A percentile compares a stretch with the other conserved stretches of the same genome.
Conservation (phyloP, 2,888 invertebrate genomes). For the Eurois occulta region DNA sequence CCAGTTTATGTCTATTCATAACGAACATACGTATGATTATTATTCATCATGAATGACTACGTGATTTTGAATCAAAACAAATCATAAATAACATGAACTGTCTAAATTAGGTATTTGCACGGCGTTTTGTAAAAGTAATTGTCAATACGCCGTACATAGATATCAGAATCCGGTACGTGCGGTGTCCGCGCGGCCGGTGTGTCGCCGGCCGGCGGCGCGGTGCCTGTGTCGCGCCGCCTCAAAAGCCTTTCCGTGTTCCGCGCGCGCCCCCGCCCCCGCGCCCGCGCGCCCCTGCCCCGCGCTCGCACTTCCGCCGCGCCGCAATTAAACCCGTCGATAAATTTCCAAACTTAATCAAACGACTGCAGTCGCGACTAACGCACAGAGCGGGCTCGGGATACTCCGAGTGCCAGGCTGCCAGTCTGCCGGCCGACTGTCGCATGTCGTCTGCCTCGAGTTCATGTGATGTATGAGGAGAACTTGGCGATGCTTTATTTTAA, state of each 20-base stretch:
- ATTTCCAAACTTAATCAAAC: constrained; percentile 72
- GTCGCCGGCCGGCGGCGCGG: constrained; percentile 58
- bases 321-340: constrained; percentile 74
- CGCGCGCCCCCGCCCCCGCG: constrained; percentile 59
- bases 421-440: neutral
- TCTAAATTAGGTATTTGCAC: neutral
- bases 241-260: constrained; percentile 89
- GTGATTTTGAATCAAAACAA: constrained; percentile 14
- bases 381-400: constrained; percentile 28
- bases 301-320: constrained; percentile 59
- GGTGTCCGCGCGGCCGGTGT: constrained; percentile 32
- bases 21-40: neutral
- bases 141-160: neutral
- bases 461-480: neutral
- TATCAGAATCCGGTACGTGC: neutral
- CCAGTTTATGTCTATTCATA: neutral
- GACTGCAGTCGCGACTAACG: constrained; percentile 36
- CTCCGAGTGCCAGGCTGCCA: neutral
- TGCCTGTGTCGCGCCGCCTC: constrained; percentile 85
- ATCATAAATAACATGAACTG: neutral
- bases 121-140: constrained; percentile 4
- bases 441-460: neutral
- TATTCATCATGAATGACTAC: constrained; percentile 20
- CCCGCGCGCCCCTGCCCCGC: constrained; percentile 33
- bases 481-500: neutral